Conservation (phyloP, 2,888 invertebrate species). For the Callinectes sapidus region DNA sequence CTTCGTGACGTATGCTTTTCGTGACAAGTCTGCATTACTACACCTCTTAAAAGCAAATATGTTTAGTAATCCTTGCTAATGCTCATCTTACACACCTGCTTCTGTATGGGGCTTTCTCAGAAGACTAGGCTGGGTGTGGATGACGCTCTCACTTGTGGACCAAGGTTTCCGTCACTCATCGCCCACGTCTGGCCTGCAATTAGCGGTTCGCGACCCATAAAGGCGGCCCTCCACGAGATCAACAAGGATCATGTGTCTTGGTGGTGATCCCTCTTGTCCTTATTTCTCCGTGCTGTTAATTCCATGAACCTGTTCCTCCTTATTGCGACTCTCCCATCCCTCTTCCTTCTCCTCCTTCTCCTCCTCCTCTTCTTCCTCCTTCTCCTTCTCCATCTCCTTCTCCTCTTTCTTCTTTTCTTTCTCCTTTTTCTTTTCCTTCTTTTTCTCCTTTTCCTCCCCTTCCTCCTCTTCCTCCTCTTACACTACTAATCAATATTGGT, state of each 20-base stretch:
- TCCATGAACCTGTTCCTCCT: not conserved
- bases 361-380: not conserved
- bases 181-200: not conserved
- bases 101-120: not conserved
- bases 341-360: not conserved
- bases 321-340: not conserved
- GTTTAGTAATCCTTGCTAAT: not conserved
- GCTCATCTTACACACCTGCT: not conserved
- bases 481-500: not conserved
- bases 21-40: not conserved
- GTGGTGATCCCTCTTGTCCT: not conserved
- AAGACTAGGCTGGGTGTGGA: not conserved
- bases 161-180: not conserved
- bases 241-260: not conserved
- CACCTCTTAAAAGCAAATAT: not conserved
- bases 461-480: not conserved
- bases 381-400: conserved; percentile 6
- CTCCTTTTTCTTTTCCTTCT: not conserved
- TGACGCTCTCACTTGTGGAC: not conserved
- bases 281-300: not conserved
- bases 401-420: not conserved
- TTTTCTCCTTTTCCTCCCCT: not conserved
- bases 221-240: not conserved
- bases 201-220: not conserved
- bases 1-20: not conserved